Conservation (phyloP, 2,888 invertebrate genomes). For the Malthinus flaveolus region DNA sequence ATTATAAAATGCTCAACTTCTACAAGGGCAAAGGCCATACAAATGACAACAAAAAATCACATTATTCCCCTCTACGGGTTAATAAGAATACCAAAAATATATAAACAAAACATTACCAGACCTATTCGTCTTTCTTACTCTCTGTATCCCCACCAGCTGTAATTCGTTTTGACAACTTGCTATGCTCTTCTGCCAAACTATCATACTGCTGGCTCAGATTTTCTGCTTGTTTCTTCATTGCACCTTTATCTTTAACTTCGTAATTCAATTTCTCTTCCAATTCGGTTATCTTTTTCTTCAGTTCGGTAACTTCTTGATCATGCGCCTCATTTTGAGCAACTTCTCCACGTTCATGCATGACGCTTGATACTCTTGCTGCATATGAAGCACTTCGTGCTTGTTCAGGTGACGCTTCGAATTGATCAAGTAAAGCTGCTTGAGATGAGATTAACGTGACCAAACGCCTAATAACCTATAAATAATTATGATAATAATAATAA, state of each 20-base stretch:
- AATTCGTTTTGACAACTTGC: slow-evolving; percentile 73
- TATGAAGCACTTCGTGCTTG: slow-evolving; percentile 91
- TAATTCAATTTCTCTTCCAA: slow-evolving; percentile 66
- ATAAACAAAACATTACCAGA: not conserved
- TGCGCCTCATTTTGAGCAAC: slow-evolving; percentile 64
- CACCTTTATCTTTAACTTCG: slow-evolving; percentile 79
- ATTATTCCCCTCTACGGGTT: too few species aligned
- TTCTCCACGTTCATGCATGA: slow-evolving; percentile 66
- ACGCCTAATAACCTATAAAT: slow-evolving; percentile 71
- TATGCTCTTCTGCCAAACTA: slow-evolving; percentile 82
- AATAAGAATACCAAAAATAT: too few species aligned
- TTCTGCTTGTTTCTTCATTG: slow-evolving; percentile 88
- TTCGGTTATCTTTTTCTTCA: slow-evolving; percentile 63
- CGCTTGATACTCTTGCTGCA: slow-evolving; percentile 78
- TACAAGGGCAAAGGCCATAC: too few species aligned
- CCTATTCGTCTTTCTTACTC: slow-evolving; percentile 64
- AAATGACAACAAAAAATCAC: too few species aligned
- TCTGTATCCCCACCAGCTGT: slow-evolving; percentile 56
- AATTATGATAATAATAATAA: too few species aligned
- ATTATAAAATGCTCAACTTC: too few species aligned
- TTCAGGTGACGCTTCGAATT: slow-evolving; percentile 89
- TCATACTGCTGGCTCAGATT: slow-evolving; percentile 92
- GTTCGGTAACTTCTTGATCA: slow-evolving; percentile 60
- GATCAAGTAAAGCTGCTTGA: slow-evolving; percentile 81
- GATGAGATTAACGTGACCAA: slow-evolving; percentile 82